phyloP scores from a whole-genome alignment of 2,888 invertebrate genomes.

The Cantharis flavilabris region DNA sequence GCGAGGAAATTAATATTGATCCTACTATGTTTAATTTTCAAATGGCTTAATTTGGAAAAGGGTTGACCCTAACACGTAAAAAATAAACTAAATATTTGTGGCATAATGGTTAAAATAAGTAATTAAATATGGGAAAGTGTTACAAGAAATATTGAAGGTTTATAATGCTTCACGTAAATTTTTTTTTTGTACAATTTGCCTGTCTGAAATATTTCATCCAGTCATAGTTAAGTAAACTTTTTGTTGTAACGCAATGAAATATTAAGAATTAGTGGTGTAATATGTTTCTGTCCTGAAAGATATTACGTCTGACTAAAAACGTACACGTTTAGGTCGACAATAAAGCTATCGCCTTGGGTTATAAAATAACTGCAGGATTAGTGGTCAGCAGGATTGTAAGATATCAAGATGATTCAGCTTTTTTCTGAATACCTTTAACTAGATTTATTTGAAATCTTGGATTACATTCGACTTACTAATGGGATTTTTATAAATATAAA shows the following conservation, averaged over 20 bases:
- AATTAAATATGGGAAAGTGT: not conserved
- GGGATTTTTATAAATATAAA: not conserved
- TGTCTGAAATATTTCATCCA: not conserved
- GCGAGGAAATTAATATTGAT: not conserved
- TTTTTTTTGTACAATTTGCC: not conserved
- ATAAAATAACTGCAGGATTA: slow-evolving; percentile 32
- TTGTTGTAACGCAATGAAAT: slow-evolving; percentile 13
- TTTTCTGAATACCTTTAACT: slow-evolving; percentile 3
- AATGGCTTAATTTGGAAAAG: not conserved
- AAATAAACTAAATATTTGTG: not conserved
- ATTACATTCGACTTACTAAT: not conserved
- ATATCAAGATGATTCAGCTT: slow-evolving; percentile 25
- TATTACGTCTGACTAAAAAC: slow-evolving; percentile 29
- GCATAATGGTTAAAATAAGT: not conserved
- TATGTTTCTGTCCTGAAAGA: slow-evolving; percentile 25
- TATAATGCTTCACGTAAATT: not conserved
- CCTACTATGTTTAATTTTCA: not conserved
- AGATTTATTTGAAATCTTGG: not conserved
- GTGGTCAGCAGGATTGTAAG: slow-evolving; percentile 24
- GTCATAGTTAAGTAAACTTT: not conserved
- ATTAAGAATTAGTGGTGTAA: slow-evolving; percentile 26
- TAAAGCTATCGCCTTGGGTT: slow-evolving; percentile 30
- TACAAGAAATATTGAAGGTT: not conserved
- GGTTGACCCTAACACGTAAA: not conserved
- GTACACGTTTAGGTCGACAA: slow-evolving; percentile 27